Base-by-base conservation (phyloP, 2,113 vertebrate species). In the Antigone vipio region DNA sequence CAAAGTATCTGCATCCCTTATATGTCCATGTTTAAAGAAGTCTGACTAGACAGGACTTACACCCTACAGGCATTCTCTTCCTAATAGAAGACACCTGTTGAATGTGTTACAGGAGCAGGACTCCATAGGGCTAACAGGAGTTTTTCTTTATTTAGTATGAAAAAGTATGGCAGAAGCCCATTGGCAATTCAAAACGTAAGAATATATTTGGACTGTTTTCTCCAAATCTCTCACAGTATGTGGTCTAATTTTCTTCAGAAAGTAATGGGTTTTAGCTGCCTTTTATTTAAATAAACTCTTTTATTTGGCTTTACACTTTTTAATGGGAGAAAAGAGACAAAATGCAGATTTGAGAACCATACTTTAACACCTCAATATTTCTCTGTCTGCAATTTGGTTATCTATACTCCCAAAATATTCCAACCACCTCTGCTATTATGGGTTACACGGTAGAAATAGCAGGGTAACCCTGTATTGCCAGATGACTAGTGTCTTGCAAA, bases 71-170 rank as follows among this genome's bases (percentile, higher is more conserved):
- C 68, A 30, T 90, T 82, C 73, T 92, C 73, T 53, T 87, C 50
- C 29, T 92, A 88, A 93, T 53, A 47, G 12, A 58, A 95, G 92
- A 94, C 94, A 89, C 92, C 88, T 93, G 96, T 79, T 72, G 85
- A 58, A 35, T 24, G 50, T 38, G 52, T 55, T 76, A 26, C 3
- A 1, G 30, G 87, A 62, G 62, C 32, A 16, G 76, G 87, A 42
- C 21, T 58, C 66, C 8, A 19, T 38, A 53, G 52, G 32, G 6
- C 47, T 67, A 50, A 29, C 23, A 18, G 80, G n/a, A 60, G n/a
- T 26, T 68, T 80, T 91, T 80, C 83, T 79, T 62, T 87, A 56
- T 42, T 30, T n/a, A 67, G 52, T 68, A 87, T 58, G 44, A 49
- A 59, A 50, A 66, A 26, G 29, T 20, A 69, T 63, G 80, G 50